A percentile compares a stretch with the other conserved stretches of the same genome.
Evolutionary conservation across 2,888 invertebrate genomes (phyloP).

Genomic region (Dolichomitus sp.): DNA sequence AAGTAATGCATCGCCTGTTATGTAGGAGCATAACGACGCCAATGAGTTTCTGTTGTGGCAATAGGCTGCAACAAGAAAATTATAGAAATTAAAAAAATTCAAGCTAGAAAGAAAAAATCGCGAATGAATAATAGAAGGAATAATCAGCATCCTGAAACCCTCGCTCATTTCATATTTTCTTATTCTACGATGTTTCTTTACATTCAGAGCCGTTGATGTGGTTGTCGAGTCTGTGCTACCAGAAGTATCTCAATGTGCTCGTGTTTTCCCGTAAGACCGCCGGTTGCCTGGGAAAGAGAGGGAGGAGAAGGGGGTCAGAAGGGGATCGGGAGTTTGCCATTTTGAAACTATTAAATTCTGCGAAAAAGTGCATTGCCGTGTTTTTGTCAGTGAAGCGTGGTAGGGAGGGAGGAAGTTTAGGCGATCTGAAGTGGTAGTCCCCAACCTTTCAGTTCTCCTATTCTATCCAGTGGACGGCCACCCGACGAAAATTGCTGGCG

Average conservation of each 20-base stretch:
- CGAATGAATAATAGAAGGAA: constrained; percentile 45
- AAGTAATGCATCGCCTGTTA: constrained; percentile 95
- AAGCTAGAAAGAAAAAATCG: constrained; percentile 20
- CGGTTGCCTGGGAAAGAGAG: constrained; percentile 52
- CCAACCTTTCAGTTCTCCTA: constrained; percentile 31
- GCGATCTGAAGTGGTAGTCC: constrained; percentile 64
- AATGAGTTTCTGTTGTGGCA: constrained; percentile 92
- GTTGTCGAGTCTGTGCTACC: constrained; percentile 42
- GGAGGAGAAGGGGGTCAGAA: constrained; percentile 7
- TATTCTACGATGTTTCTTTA: constrained; percentile 34
- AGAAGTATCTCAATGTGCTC: constrained; percentile 64
- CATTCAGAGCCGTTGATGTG: constrained; percentile 23
- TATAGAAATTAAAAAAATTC: constrained; percentile 2
- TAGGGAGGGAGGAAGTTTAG: constrained; percentile 56
- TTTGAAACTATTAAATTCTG: constrained; percentile 71
- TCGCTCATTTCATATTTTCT: constrained; percentile 47
- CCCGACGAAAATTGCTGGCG: constrained; percentile 10
- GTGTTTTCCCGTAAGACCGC: constrained; percentile 62
- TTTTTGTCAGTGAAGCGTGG: constrained; percentile 62
- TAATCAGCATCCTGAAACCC: constrained; percentile 35
- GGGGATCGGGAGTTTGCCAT: constrained; percentile 52
- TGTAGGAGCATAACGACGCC: constrained; percentile 93
- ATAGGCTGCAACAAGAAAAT: constrained; percentile 88
- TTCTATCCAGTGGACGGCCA: constrained; percentile 27
- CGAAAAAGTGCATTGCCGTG: constrained; percentile 76